Conservation (phyloP, 2,113 vertebrate species). For the Apaloderma vittatum region DNA sequence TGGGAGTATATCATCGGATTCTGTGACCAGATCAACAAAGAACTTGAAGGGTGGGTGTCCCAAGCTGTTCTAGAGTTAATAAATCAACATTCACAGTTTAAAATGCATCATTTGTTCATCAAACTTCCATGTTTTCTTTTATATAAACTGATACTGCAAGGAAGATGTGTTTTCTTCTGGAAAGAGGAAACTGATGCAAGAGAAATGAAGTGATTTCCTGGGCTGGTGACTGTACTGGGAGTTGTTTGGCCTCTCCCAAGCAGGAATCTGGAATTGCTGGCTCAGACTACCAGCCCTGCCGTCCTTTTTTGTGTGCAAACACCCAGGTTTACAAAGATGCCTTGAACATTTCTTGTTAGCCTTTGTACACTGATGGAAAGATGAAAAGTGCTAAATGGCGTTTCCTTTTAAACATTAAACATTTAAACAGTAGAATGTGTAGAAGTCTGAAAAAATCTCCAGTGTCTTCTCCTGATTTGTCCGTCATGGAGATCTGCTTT, state of each 20-base stretch:
- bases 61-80: not conserved
- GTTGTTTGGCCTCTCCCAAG: not conserved
- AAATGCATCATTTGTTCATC: not conserved
- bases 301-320: not conserved
- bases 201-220: not conserved
- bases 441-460: not conserved
- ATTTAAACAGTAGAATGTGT: not conserved
- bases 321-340: not conserved
- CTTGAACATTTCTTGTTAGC: not conserved
- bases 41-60: constrained; percentile 91
- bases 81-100: not conserved
- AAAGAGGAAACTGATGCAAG: not conserved
- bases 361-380: not conserved
- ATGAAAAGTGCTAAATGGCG: not conserved
- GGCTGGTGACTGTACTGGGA: not conserved
- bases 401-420: no score
- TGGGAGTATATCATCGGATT: constrained; percentile 97
- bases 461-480: fast-evolving
- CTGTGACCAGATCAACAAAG: constrained; percentile 97
- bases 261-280: constrained; percentile 17
- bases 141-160: not conserved
- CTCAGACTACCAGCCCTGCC: not conserved
- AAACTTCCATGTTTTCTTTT: not conserved
- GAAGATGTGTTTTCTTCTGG: not conserved
- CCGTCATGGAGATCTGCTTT: not conserved